Percentiles rank a stretch among this genome's conserved stretches.
Conservation (phyloP, 2,113 vertebrate genomes). For the Sebastes schlegelii region DNA sequence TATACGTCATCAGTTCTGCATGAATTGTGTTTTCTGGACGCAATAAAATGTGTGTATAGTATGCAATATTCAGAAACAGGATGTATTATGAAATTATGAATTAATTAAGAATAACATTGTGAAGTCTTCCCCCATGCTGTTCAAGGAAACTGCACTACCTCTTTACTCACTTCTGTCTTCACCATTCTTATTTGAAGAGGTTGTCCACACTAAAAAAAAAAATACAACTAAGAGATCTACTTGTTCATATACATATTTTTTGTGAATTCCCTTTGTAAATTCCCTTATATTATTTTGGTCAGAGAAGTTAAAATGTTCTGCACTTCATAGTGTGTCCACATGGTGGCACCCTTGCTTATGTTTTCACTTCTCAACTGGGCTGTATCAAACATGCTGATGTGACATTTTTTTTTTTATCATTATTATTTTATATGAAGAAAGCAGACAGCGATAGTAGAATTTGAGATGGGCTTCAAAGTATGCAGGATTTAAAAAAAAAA, state of each 20-base stretch:
- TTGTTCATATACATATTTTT: not conserved
- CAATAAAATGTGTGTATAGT: not conserved
- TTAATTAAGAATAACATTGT: not conserved
- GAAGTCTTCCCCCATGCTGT: not conserved
- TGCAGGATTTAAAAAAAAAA: too few relatives aligned
- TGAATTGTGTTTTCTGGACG: not conserved
- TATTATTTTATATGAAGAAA: not conserved
- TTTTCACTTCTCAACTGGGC: not conserved
- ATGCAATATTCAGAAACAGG: too few relatives aligned
- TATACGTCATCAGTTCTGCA: not conserved
- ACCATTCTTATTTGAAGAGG: not conserved
- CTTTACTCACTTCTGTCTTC: not conserved
- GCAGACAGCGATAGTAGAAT: not conserved
- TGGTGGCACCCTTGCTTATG: constrained; percentile 26
- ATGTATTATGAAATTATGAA: too few relatives aligned
- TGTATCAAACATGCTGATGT: not conserved
- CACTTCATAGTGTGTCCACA: constrained; percentile 29
- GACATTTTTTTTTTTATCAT: not conserved
- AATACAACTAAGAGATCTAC: not conserved
- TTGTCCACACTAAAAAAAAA: not conserved
- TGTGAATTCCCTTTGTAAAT: not conserved
- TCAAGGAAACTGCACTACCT: not conserved
- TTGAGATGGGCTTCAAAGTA: too few relatives aligned
- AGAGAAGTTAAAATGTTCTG: not conserved
- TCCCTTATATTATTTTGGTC: not conserved